Percentiles rank a stretch among this genome's conserved stretches.
phyloP scores from a whole-genome alignment of 2,113 vertebrate genomes.

The Vidua chalybeata region DNA sequence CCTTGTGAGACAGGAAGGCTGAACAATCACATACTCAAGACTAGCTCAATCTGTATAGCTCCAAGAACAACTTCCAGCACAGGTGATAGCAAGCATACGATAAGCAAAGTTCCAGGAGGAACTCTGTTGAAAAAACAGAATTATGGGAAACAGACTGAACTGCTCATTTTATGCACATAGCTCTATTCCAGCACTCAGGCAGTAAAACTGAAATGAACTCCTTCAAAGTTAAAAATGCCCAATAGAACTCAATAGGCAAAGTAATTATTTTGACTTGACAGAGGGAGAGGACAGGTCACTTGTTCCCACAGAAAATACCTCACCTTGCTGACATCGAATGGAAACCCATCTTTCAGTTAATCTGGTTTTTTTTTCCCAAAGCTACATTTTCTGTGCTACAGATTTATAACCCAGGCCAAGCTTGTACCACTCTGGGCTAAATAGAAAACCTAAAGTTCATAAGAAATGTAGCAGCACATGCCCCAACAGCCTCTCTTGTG shows the following conservation, averaged over 20 bases:
- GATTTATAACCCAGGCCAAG: background rate
- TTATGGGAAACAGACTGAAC: background rate
- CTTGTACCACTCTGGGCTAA: background rate
- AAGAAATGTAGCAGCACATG: background rate
- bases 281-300: background rate
- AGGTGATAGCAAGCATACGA: background rate
- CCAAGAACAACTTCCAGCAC: background rate
- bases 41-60: background rate
- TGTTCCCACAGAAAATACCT: accelerated
- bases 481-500: background rate
- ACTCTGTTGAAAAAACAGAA: background rate
- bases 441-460: background rate
- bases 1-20: background rate
- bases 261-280: background rate
- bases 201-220: constrained; percentile 35
- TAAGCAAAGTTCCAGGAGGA: background rate
- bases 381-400: accelerated
- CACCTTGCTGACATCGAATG: background rate
- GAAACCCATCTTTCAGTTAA: background rate
- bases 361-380: background rate
- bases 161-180: background rate
- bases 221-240: constrained; percentile 18
- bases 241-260: background rate
- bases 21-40: background rate
- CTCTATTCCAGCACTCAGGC: background rate